Evolutionary conservation across 2,797 vertebrate species (phyloP).

Genomic region (Carcharodon carcharias): DNA sequence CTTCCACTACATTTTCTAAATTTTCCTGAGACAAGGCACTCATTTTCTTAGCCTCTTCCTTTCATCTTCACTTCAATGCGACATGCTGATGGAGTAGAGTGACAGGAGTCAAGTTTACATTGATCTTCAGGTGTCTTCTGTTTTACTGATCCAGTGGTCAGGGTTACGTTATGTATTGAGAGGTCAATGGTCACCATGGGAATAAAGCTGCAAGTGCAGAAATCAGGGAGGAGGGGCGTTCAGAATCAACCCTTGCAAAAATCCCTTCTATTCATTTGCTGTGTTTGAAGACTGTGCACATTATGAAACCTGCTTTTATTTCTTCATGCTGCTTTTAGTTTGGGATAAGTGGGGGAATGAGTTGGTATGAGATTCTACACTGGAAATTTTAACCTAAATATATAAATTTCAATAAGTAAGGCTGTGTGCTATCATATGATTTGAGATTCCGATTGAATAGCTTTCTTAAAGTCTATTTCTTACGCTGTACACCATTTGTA

Average conservation of each 20-base stretch:
- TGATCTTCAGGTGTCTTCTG: conserved; percentile 53
- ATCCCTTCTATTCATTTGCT: not conserved
- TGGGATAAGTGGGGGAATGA: not conserved
- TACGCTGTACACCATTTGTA: not conserved
- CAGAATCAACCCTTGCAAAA: not conserved
- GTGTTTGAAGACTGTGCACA: not conserved
- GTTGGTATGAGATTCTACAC: not conserved
- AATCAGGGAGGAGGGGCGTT: not conserved
- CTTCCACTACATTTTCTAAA: not conserved
- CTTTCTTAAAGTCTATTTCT: not conserved
- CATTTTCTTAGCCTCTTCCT: conserved; percentile 28
- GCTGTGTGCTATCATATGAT: not conserved
- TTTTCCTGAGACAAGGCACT: conserved; percentile 1
- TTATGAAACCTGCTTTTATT: not conserved
- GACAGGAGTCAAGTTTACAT: conserved; percentile 58
- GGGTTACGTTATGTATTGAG: conserved; percentile 36
- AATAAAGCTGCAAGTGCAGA: conserved; percentile 38
- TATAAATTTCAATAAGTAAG: not conserved
- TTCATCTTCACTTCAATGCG: conserved; percentile 39
- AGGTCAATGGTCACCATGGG: conserved; percentile 47
- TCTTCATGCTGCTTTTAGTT: not conserved
- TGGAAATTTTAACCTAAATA: not conserved
- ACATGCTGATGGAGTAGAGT: conserved; percentile 48
- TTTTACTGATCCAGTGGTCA: conserved; percentile 47
- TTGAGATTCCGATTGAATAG: not conserved